Evolutionary conservation across 2,113 vertebrate genomes (phyloP), one percentile per base, ranked within the genome.

Genomic region (Dasyurus viverrinus): DNA sequence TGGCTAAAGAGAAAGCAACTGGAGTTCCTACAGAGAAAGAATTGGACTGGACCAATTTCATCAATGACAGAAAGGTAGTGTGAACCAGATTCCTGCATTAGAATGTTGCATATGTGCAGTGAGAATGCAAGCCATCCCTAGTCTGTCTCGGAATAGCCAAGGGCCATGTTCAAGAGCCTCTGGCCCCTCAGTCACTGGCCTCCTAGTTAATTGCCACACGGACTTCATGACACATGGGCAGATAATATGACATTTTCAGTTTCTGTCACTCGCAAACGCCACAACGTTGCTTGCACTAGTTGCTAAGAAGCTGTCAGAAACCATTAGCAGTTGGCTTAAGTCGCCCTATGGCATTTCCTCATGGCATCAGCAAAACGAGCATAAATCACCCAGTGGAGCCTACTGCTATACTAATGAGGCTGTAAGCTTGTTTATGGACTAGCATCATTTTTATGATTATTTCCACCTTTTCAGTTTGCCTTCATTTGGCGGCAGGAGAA

Each of bases 221-320:
- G 99, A 99, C 99, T 98, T 98, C 53, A 97, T 99, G 99, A 99
- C 99, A 99, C 99, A 99, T 98, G 98, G 98, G 98, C 99, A 99
- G 99, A 99, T 99, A 98, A 99, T 98, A 99, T 99, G 99, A 99
- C 99, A 99, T 99, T 99, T 99, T 99, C 98, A 3, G 98, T 99
- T 99, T 98, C 98, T 99, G 99, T 99, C 99, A 99, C 99, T 99
- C 98, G 98, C 98, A 97, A 98, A 98, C 98, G 98, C 98, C 98
- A 98, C 96, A 11, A 98, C 98, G 98, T 99, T 98, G 98, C 98
- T 99, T 99, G 98, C 99, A 98, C 99, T 99, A 99, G 99, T 99
- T 99, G 99, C 99, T 99, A 99, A 99, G 99, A 99, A 99, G 99
- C 99, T 99, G 99, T 99, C 99, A 99, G 99, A 99, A 99, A 98